Base-by-base conservation (phyloP, 2,113 vertebrate genomes). In the Hemicordylus capensis region DNA sequence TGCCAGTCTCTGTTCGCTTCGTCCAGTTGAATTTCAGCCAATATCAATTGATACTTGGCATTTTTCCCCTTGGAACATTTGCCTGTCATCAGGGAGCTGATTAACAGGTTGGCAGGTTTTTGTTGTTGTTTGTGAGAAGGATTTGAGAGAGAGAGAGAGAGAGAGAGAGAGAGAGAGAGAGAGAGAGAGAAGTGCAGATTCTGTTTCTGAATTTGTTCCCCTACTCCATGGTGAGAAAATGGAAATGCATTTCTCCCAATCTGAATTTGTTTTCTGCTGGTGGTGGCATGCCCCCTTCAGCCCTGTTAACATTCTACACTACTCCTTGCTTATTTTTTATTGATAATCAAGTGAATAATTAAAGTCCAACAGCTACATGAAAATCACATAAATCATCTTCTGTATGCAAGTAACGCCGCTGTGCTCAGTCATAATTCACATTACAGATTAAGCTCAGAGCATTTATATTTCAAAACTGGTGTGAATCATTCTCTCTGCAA, bases 281-380 rank as follows among this genome's bases (percentile, higher is more conserved):
- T 64, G 59, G 54, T 83, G 91, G 66, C 73, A 74, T 83, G 83
- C 84, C 86, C 82, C 73, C 90, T 89, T 90, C 86, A 94, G 75
- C 87, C 81, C 88, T 44, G 89, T 89, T 95, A 93, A 88, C 67
- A 83, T 94, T 90, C 93, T 76, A 59, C 87, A 77, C 72, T 82
- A 54, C 63, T 91, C 86, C 63, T 75, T 88, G 87, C 89, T 96
- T 97, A 96, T 95, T 96, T 96, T 95, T 95, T 95, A 96, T 95
- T 96, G 95, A 96, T 96, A 96, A 92, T 95, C 93, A 94, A 91
- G 92, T 96, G 91, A 97, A 96, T 96, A 97, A 96, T 96, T 96
- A 94, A 96, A 94, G 92, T 85, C 90, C 84, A 93, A 84, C 88
- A 90, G 93, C 91, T 93, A 92, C 64, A 75, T 91, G 94, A 96